These are phyloP conservation scores for Pempheris klunzingeri DNA, from an alignment of 2,797 vertebrate species.

Conservation along the genomic window DNA sequence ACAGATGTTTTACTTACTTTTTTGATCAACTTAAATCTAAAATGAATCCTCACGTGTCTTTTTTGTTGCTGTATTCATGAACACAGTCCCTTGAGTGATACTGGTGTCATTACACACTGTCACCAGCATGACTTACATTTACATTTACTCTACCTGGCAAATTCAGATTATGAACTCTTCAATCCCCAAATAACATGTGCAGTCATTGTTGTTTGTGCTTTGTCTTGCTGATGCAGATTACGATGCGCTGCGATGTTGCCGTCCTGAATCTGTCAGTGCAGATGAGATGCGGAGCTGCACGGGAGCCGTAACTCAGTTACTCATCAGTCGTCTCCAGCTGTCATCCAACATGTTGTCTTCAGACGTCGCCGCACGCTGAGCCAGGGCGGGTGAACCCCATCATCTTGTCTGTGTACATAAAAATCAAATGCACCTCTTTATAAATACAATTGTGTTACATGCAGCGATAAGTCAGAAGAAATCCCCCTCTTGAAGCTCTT, in stretches of 20 bases:
- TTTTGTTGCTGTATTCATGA: no score
- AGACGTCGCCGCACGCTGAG: conserved; percentile 37
- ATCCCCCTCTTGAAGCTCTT: conserved; percentile 22
- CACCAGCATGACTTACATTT: not conserved
- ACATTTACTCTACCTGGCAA: not conserved
- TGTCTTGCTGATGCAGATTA: conserved; percentile 38
- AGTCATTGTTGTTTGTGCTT: conserved; percentile 27
- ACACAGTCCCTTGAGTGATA: no score
- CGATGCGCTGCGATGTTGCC: conserved; percentile 23
- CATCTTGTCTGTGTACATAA: conserved; percentile 53
- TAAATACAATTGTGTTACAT: conserved; percentile 37
- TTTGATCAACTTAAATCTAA: no score
- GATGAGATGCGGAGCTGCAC: conserved; percentile 51
- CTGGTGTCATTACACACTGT: not conserved
- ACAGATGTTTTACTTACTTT: not conserved
- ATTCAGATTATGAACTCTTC: conserved; percentile 5
- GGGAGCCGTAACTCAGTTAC: conserved; percentile 60
- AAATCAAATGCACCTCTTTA: conserved; percentile 57
- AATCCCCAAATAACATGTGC: not conserved
- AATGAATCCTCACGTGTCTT: no score
- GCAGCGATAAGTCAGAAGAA: conserved; percentile 28
- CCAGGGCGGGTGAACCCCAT: conserved; percentile 30
- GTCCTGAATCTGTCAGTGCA: conserved; percentile 74
- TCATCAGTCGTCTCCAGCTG: conserved; percentile 58
- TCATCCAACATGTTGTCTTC: conserved; percentile 53